A percentile compares a stretch with the other conserved stretches of the same genome.
Evolutionary conservation across 2,797 vertebrate species (phyloP).

Genomic region (Champsocephalus esox): DNA sequence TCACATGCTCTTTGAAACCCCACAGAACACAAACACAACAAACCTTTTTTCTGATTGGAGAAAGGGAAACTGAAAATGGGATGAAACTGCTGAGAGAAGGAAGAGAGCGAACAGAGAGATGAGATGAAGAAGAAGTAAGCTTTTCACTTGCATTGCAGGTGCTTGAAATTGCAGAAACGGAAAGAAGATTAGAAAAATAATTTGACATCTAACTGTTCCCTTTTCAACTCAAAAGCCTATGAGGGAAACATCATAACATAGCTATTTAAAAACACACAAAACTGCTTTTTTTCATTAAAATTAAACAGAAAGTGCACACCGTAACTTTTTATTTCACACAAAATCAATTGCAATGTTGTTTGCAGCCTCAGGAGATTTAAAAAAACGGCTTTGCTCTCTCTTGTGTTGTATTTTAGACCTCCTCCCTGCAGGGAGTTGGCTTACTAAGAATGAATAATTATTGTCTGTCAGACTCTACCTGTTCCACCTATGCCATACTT

Average conservation of each 20-base stretch:
- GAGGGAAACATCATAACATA: slow-evolving; percentile 38
- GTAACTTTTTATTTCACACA: slow-evolving; percentile 22
- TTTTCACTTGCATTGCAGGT: slow-evolving; percentile 47
- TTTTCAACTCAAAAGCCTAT: slow-evolving; percentile 30
- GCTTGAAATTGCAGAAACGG: slow-evolving; percentile 49
- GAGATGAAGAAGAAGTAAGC: slow-evolving; percentile 26
- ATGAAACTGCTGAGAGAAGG: slow-evolving; percentile 23
- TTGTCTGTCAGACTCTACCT: slow-evolving; percentile 42
- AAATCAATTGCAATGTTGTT: slow-evolving; percentile 42
- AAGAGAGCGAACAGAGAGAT: slow-evolving; percentile 11
- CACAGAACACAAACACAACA: slow-evolving; percentile 42
- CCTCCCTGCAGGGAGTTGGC: slow-evolving; percentile 51
- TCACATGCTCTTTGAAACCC: slow-evolving; percentile 53
- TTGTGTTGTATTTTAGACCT: slow-evolving; percentile 54
- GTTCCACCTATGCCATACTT: slow-evolving; percentile 24
- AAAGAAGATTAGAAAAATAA: slow-evolving; percentile 48
- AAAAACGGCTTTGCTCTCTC: slow-evolving; percentile 36
- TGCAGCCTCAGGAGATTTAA: slow-evolving; percentile 34
- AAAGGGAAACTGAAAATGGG: slow-evolving; percentile 34
- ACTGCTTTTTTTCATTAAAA: slow-evolving; percentile 34
- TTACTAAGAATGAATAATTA: slow-evolving; percentile 52
- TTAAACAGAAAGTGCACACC: slow-evolving; percentile 22
- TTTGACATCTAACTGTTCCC: slow-evolving; percentile 42
- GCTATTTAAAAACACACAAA: slow-evolving; percentile 40
- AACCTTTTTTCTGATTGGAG: slow-evolving; percentile 36